Percentiles rank a stretch among this genome's conserved stretches.
Evolutionary conservation across 1,140 invertebrate genomes (phyloP).

Genomic region (Pseudomyrmex dendroicus): DNA sequence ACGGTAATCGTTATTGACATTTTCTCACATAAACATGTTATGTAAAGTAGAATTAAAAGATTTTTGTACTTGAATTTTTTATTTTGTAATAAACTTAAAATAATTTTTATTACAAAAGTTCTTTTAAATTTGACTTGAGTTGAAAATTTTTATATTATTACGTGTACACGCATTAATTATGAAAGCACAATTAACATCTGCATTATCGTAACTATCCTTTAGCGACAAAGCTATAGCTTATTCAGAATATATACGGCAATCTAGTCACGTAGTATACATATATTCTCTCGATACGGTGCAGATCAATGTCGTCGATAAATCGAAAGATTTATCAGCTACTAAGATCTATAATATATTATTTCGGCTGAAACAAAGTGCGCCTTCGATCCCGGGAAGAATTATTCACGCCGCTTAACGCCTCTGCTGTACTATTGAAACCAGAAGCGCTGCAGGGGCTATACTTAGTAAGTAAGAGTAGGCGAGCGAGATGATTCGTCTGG

Average conservation of each 20-base stretch:
- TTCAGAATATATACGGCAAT: constrained; percentile 28
- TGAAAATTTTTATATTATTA: background rate
- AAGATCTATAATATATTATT: constrained; percentile 54
- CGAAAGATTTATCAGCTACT: constrained; percentile 56
- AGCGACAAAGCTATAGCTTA: background rate
- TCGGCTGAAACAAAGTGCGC: constrained; percentile 46
- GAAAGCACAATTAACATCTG: constrained; percentile 3
- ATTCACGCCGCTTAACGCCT: constrained; percentile 54
- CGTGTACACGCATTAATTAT: background rate
- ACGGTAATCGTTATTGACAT: constrained; percentile 33
- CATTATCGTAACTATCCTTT: background rate
- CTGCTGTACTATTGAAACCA: constrained; percentile 46
- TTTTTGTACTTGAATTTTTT: background rate
- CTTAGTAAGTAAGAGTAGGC: constrained; percentile 8
- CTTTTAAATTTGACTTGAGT: background rate
- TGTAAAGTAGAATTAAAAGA: constrained; percentile 13
- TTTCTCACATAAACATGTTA: constrained; percentile 42
- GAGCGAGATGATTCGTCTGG: constrained; percentile 45
- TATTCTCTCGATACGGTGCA: constrained; percentile 29
- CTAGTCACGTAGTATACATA: constrained; percentile 51
- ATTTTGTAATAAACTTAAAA: background rate
- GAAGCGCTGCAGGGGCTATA: background rate
- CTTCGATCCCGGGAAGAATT: constrained; percentile 44
- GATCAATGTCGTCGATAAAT: constrained; percentile 60
- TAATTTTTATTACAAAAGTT: background rate